Evolutionary conservation across 1,140 invertebrate genomes (phyloP).

Genomic region (Euura saliciscinereae): DNA sequence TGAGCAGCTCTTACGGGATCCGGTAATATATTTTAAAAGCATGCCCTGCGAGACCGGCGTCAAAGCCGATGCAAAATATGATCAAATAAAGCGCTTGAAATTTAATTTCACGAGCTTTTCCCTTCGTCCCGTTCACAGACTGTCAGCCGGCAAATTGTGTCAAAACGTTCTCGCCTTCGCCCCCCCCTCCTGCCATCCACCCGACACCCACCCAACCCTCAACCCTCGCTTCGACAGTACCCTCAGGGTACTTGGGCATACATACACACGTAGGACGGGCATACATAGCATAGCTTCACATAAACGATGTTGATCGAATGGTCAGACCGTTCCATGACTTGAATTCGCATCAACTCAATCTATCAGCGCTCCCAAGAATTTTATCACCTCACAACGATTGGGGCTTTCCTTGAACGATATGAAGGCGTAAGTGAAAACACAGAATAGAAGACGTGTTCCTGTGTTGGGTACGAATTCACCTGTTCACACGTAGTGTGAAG

Average conservation of each 20-base stretch:
- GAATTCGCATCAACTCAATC: too few relatives aligned
- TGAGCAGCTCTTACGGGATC: background rate
- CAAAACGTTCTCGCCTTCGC: constrained; percentile 31
- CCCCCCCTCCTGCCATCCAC: constrained; percentile 4
- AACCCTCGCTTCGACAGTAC: background rate
- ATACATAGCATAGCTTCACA: background rate
- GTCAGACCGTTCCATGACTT: background rate
- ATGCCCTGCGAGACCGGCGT: constrained; percentile 45
- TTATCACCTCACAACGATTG: too few relatives aligned
- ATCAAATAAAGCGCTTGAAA: constrained; percentile 48
- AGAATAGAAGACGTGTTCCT: background rate
- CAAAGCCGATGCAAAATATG: constrained; percentile 52
- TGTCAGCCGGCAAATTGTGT: constrained; percentile 34
- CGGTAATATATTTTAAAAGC: constrained; percentile 51
- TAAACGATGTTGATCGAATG: background rate
- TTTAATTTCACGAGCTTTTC: constrained; percentile 48
- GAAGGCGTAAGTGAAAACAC: background rate
- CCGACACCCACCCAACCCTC: background rate
- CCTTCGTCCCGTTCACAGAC: constrained; percentile 18
- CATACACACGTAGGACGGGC: background rate
- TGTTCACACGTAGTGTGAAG: background rate
- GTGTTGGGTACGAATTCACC: background rate
- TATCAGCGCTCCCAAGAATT: too few relatives aligned
- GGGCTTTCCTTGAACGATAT: too few relatives aligned
- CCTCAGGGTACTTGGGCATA: background rate